phyloP scores from a whole-genome alignment of 2,888 invertebrate species.

The Pseudococcus viburni region DNA sequence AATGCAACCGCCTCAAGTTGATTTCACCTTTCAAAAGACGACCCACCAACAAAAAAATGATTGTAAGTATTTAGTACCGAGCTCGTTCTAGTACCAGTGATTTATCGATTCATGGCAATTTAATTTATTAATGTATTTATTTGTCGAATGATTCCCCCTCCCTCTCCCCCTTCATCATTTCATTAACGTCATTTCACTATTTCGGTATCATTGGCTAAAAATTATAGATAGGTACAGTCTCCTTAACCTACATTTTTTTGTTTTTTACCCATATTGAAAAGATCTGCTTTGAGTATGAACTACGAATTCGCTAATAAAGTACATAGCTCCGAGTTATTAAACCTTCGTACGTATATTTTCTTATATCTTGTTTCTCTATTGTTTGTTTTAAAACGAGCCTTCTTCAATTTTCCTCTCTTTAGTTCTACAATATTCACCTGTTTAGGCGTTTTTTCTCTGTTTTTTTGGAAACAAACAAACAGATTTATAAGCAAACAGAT shows the following conservation, averaged over 20 bases:
- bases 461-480: constrained; percentile 7
- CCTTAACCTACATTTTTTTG: not conserved
- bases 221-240: not conserved
- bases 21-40: constrained; percentile 10
- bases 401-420: not conserved
- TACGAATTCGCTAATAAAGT: constrained; percentile 17
- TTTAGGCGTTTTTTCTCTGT: not conserved
- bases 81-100: constrained; percentile 44
- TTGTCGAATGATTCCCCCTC: not conserved
- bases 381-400: constrained; percentile 46
- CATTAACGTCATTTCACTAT: too few relatives aligned
- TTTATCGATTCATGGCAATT: constrained; percentile 28
- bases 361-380: not conserved
- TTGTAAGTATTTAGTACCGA: constrained; percentile 39
- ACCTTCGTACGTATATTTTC: constrained; percentile 7
- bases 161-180: not conserved
- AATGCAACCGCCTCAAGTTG: not conserved
- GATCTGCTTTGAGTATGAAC: not conserved
- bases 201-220: not conserved
- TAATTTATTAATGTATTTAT: constrained; percentile 33
- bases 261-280: not conserved
- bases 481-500: constrained; percentile 12
- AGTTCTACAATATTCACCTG: constrained; percentile 7
- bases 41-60: constrained; percentile 33
- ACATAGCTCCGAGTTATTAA: constrained; percentile 20